Base-by-base conservation (phyloP, 2,113 vertebrate genomes). In the Tor tambroides region DNA sequence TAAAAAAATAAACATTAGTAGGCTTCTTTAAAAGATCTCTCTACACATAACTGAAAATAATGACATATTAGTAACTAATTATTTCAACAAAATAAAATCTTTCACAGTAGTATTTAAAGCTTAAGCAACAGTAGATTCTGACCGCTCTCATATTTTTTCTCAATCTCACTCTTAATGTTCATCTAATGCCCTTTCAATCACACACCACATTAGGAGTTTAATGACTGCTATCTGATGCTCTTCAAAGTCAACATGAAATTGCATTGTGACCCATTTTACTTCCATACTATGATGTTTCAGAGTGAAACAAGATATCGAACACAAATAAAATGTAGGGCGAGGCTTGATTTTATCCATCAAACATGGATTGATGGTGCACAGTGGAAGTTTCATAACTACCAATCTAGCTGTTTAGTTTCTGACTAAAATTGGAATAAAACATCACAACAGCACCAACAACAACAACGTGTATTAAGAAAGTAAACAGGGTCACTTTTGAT, bases 41-140 rank as follows among this genome's bases (percentile, higher is more conserved):
- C 41, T 43, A 43, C 41, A 43, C 41, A 43, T 10, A 46, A 46
- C 43, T 0, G 9, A 43, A 43, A 43, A 43, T n/a, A 38, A 43
- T 51, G 15, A 51, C 41, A 56, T 28, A 72, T 80, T 72, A 80
- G 85, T 86, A 86, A 61, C 46, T 30, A 14, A n/a, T 30, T 8
- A 12, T 59, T 28, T 28, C 43, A 30, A 17, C 14, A 2, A 41
- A 71, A 77, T 46, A 85, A 74, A 69, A 82, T 76, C 14, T 76
- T 83, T 82, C 63, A 84, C 89, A 88, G 78, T 78, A 87, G 87
- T 88, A 28, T 78, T 86, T 61, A 82, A 72, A 85, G 85, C 85
- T 85, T 85, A 30, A 85, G 80, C 46, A 80, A 86, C 88, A 72
- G 46, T 49, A 87, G 78, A 81, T 59, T 6, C 79, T 11, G 65